Conservation (phyloP, 2,797 vertebrate genomes). For the Eospalax fontanierii region DNA sequence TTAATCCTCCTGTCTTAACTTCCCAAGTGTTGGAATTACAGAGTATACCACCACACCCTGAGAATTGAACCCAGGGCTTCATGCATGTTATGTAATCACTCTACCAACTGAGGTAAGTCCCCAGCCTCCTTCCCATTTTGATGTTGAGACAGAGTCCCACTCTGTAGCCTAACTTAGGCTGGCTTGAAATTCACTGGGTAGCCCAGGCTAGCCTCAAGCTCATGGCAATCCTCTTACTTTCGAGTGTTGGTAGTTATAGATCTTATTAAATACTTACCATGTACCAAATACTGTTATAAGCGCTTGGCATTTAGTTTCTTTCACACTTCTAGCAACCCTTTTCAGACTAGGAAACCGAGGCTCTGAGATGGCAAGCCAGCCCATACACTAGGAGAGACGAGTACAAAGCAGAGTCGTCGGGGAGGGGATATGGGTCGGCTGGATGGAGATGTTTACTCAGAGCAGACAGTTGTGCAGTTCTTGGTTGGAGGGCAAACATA, state of each 20-base stretch:
- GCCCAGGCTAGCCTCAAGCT: neutral
- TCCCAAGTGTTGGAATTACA: neutral
- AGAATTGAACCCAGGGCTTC: neutral
- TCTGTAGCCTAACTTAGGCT: neutral
- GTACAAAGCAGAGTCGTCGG: neutral
- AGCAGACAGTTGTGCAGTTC: neutral
- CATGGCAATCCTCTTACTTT: neutral
- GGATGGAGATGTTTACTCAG: neutral
- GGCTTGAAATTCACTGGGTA: neutral
- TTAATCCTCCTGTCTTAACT: no score
- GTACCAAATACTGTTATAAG: neutral
- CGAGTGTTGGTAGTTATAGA: neutral
- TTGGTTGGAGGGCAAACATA: neutral
- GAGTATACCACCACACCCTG: neutral
- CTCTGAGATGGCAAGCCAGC: neutral
- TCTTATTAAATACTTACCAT: neutral
- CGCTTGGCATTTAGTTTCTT: constrained; percentile 6
- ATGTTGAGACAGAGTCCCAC: neutral
- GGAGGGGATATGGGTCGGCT: neutral
- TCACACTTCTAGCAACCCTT: neutral
- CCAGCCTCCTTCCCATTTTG: neutral
- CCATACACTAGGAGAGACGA: neutral
- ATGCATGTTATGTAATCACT: neutral
- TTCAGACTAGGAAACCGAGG: constrained; percentile 13
- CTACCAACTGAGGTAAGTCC: neutral